Evolutionary conservation across 1,140 invertebrate genomes (phyloP).

Genomic region (Sarcophaga peregrina): DNA sequence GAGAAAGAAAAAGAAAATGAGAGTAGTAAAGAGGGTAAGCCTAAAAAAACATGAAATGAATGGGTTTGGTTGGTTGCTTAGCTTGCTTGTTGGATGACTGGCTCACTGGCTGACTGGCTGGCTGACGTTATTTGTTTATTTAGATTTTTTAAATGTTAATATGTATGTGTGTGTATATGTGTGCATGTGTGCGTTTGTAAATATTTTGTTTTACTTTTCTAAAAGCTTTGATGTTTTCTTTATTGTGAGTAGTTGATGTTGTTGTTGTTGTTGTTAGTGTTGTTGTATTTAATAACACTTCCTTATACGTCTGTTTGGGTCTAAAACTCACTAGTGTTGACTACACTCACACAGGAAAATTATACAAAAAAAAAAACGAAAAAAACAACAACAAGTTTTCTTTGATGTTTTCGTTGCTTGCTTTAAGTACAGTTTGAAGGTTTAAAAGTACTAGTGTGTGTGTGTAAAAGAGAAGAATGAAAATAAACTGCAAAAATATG

Average conservation of each 20-base stretch:
- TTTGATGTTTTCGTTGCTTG: constrained; percentile 19
- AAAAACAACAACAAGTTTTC: neutral
- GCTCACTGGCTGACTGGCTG: neutral
- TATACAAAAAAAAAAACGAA: neutral
- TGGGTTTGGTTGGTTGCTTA: neutral
- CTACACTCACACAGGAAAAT: neutral
- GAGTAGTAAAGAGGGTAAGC: too few species aligned
- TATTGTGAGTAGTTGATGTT: too few species aligned
- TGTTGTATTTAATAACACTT: constrained; percentile 18
- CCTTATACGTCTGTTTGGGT: constrained; percentile 2
- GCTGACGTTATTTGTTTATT: neutral
- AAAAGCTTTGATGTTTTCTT: constrained; percentile 6
- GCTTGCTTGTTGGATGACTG: neutral
- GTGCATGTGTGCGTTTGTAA: neutral
- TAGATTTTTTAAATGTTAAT: neutral
- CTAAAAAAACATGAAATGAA: neutral
- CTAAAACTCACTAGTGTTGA: too few species aligned
- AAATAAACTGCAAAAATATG: neutral
- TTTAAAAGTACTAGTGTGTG: neutral
- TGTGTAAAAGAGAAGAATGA: neutral
- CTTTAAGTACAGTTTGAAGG: constrained; percentile 21
- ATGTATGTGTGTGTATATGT: neutral
- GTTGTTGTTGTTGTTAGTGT: neutral
- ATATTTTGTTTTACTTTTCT: constrained; percentile 8
- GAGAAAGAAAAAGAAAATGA: too few species aligned